Evolutionary conservation across 2,797 vertebrate species (phyloP).

Genomic region (Decapterus maruadsi): DNA sequence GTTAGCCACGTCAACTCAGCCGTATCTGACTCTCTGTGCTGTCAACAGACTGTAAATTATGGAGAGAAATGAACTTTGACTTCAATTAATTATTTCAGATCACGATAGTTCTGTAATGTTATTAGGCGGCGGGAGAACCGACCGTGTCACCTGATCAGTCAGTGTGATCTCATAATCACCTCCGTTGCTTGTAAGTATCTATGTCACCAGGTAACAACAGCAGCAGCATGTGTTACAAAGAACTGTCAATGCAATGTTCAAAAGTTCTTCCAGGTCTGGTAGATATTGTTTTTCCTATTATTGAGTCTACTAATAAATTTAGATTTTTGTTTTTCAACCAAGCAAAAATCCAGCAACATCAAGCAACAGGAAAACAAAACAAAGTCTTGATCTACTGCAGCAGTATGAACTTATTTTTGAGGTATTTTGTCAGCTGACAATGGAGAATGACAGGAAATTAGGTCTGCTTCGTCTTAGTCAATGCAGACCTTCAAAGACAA

Average conservation of each 20-base stretch:
- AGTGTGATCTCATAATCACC: conserved; percentile 18
- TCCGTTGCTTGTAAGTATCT: conserved; percentile 23
- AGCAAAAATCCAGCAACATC: conserved; percentile 6
- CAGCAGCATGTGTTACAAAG: conserved; percentile 35
- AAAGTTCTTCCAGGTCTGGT: conserved; percentile 18
- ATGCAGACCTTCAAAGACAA: background rate
- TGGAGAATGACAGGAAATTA: background rate
- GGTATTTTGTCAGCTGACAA: background rate
- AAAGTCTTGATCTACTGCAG: background rate
- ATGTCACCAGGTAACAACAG: conserved; percentile 41
- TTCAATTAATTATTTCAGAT: conserved; percentile 58
- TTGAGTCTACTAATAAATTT: conserved; percentile 39
- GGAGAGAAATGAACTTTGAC: conserved; percentile 55
- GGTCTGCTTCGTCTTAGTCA: background rate
- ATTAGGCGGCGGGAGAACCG: conserved; percentile 34
- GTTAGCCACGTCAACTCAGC: conserved; percentile 55
- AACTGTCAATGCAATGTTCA: conserved; percentile 37
- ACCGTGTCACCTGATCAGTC: conserved; percentile 30
- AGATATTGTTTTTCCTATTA: conserved; percentile 14
- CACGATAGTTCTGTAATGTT: conserved; percentile 32
- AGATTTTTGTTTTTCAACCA: conserved; percentile 16
- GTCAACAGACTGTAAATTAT: conserved; percentile 67
- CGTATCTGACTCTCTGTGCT: conserved; percentile 58
- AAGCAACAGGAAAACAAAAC: conserved; percentile 3
- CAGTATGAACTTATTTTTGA: background rate